Evolutionary conservation across 2,888 invertebrate genomes (phyloP).

Genomic region (Podabrus alpinus): DNA sequence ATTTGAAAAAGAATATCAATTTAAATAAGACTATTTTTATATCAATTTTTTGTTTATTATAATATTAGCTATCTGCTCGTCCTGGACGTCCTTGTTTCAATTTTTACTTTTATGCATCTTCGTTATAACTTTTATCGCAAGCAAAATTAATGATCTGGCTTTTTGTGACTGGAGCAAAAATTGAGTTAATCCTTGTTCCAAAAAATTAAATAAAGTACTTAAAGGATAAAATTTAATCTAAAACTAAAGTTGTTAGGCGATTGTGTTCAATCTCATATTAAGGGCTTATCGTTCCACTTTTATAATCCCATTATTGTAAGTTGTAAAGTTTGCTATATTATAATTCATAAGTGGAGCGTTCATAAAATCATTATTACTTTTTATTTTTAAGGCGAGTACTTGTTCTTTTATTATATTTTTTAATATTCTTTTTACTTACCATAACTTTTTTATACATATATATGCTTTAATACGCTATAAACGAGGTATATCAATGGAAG

Average conservation of each 20-base stretch:
- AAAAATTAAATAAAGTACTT: neutral
- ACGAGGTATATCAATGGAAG: neutral
- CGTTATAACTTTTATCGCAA: neutral
- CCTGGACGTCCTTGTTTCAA: neutral
- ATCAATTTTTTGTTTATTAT: neutral
- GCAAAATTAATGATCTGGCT: neutral
- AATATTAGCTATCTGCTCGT: neutral
- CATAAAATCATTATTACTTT: neutral
- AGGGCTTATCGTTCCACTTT: neutral
- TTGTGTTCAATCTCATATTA: neutral
- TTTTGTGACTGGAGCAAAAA: neutral
- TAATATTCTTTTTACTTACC: neutral
- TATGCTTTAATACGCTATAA: neutral
- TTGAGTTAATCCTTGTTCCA: neutral
- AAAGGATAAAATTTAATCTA: neutral
- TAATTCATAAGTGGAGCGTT: neutral
- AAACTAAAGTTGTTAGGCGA: neutral
- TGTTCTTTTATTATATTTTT: neutral
- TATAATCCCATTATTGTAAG: neutral
- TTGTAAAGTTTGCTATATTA: neutral
- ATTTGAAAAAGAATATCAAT: no score
- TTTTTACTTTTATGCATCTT: neutral
- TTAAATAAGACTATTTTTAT: no score
- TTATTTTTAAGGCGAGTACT: neutral
- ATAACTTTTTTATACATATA: neutral